Evolutionary conservation across 2,888 invertebrate genomes (phyloP), one percentile per base, ranked within the genome.

Genomic region (Chromoteleia sp.): DNA sequence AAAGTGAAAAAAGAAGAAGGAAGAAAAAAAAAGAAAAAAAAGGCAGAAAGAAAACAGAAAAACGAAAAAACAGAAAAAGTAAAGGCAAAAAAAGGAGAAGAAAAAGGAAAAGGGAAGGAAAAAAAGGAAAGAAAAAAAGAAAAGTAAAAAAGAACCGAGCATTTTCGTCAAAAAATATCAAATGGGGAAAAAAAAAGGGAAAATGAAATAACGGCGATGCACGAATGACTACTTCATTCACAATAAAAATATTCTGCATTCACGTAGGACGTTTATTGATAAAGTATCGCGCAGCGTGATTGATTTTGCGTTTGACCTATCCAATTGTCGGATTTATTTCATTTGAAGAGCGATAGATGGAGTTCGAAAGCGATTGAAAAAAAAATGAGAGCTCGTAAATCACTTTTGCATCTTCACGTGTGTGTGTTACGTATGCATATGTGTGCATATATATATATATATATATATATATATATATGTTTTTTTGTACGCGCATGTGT

Each of bases 261-360:
- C 48, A 25, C 52, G 73, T 45, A 25, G 56, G 29, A 48, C 56
- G 41, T 65, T 65, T 74, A 74, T 74, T 58, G 74, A 74, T 74
- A 56, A 74, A 74, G 48, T 74, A 74, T 65, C 65, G 65, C 58
- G 6, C n/a, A n/a, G 21, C 36, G 30, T 74, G 74, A 74, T 74
- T 74, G 74, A 74, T 74, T 65, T 56, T 48, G 56, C 65, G 43
- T 56, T 56, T 56, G 56, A 65, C 54, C 74, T 39, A 25, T 48
- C 33, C 65, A 58, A 74, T 74, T 65, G 65, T 74, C 74, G 39
- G 65, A 58, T 56, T 56, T 56, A 50, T 56, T 65, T 56, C 58
- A 48, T 48, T 58, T 39, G 52, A 43, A 54, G 56, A 63, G 45
- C 73, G 63, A 56, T 63, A 63, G 73, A 74, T 15, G 50, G 52